Conservation (phyloP, 2,113 vertebrate species). For the Cyphomyrus plagiostoma region DNA sequence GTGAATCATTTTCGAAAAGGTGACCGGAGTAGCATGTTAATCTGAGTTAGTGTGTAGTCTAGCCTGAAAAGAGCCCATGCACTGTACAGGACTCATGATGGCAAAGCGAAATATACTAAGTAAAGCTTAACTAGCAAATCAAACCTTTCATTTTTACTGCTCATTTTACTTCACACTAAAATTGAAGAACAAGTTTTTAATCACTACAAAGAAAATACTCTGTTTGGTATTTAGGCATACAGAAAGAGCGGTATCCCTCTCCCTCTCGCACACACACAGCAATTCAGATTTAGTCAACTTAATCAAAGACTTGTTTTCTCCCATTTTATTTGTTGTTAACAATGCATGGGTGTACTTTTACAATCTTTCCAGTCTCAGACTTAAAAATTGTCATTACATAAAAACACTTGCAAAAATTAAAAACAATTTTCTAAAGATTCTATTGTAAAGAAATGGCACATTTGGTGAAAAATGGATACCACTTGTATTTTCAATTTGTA, state of each 20-base stretch:
- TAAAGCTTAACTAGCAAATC: slow-evolving; percentile 23
- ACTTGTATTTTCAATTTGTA: slow-evolving; percentile 7
- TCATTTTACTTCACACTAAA: not conserved
- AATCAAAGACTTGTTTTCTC: not conserved
- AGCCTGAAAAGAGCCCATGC: not conserved
- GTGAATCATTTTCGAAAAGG: not conserved
- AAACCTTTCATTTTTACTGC: not conserved
- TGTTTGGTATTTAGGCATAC: not conserved
- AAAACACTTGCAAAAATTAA: slow-evolving; percentile 8
- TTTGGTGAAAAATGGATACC: slow-evolving; percentile 19
- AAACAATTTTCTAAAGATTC: slow-evolving; percentile 16
- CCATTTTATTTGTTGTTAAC: slow-evolving; percentile 11
- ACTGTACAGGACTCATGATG: slow-evolving; percentile 16
- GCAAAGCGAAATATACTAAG: not conserved
- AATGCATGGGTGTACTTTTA: not conserved
- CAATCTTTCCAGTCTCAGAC: slow-evolving; percentile 10
- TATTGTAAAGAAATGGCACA: slow-evolving; percentile 18
- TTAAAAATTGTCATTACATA: slow-evolving; percentile 11
- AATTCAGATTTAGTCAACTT: not conserved
- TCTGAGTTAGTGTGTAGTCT: not conserved
- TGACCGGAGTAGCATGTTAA: not conserved
- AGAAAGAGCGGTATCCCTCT: not conserved
- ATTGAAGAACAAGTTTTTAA: not conserved
- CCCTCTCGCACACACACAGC: not conserved
- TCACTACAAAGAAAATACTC: not conserved